Evolutionary conservation across 1,140 invertebrate genomes (phyloP), one percentile per base, ranked within the genome.

Genomic region (Centruroides vittatus): DNA sequence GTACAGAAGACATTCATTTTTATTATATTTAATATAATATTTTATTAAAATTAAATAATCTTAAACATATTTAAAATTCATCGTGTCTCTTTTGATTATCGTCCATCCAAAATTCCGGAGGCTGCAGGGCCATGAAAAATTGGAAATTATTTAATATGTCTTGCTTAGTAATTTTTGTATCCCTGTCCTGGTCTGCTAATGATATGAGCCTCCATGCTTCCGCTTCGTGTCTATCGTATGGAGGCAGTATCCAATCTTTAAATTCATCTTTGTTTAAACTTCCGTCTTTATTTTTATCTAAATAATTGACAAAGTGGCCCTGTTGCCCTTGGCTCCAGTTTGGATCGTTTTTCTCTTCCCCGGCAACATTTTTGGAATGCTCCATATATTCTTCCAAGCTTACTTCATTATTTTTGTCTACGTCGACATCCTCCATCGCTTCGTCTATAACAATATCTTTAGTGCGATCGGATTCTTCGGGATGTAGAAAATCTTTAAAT

Each of bases 361-460:
- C 81, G 3, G 82, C 78, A 41, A 79, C 79, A 23, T 64, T 64
- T 34, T 63, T 64, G 3, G 69, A 69, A 73, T 75, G 73, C 76
- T 78, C 77, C 66, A 85, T 84, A 69, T 85, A 85, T 70, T 85
- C 84, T 35, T 80, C 77, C n/a, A 82, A 59, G 62, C 78, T 79
- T 61, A 86, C 61, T 67, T 77, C 78, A 59, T 89, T 85, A 79
- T 97, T 92, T 70, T 86, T 85, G 76, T 99, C 86, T 70, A 91
- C 94, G 71, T 99, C 96, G 72, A 99, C 93, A 72, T 98, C 95
- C 74, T 97, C 93, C 72, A 98, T 82, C 0, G 96, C 98, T 79
- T 99, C 96, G 3, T 64, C 68, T 0, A 98, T 87, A 13, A 99
- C 88, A 61, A 98, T 81, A 68, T 94, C 86, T 65, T 84, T 83